Evolutionary conservation across 2,113 vertebrate species (phyloP).

Genomic region (Laticauda laticaudata): DNA sequence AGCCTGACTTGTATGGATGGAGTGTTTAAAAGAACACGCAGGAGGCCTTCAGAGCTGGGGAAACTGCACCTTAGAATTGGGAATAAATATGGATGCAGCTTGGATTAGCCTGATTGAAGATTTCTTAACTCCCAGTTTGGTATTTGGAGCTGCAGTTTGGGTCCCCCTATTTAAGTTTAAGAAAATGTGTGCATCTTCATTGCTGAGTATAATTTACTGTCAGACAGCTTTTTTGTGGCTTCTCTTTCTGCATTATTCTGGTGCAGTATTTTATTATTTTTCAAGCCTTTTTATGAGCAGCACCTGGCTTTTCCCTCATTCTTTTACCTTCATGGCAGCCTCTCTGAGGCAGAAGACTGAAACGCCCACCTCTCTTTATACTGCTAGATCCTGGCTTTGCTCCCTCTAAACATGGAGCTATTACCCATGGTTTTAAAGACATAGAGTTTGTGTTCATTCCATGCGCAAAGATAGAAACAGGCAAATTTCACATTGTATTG

Average conservation of each 20-base stretch:
- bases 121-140: not conserved
- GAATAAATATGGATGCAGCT: not conserved
- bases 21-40: not conserved
- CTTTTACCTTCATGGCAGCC: not conserved
- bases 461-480: not conserved
- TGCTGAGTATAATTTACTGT: not conserved
- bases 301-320: not conserved
- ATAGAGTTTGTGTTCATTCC: not conserved
- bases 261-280: not conserved
- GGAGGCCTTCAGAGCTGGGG: not conserved
- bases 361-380: not conserved
- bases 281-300: not conserved
- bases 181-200: not conserved
- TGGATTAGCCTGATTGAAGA: not conserved
- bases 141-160: not conserved
- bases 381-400: not conserved
- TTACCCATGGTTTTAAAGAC: not conserved
- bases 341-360: not conserved
- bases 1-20: not conserved
- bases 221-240: not conserved
- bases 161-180: not conserved
- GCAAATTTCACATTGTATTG: not conserved
- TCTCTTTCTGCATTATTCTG: not conserved
- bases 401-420: not conserved
- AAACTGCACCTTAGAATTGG: not conserved